Percentiles rank a stretch among this genome's conserved stretches.
Evolutionary conservation across 92 coral and sea anemone genomes (phyloP).

Genomic region (Galaxea fascicularis): DNA sequence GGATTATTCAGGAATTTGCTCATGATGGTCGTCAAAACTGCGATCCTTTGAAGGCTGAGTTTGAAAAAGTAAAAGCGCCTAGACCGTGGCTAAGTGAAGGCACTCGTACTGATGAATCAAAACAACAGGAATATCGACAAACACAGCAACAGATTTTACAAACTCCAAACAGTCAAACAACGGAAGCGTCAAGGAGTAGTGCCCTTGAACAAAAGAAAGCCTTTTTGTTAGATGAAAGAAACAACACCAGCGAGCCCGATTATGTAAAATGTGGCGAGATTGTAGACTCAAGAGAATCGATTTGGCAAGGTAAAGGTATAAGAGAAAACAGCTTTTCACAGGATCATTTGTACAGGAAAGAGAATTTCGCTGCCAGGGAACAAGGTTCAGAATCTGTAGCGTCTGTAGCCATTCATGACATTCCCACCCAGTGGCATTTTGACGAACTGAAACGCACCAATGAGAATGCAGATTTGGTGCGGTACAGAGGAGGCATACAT

Average conservation of each 20-base stretch:
- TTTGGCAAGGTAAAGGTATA: not conserved
- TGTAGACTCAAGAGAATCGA: not conserved
- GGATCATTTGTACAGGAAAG: not conserved
- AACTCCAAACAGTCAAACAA: slow-evolving; percentile 6
- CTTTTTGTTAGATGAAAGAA: not conserved
- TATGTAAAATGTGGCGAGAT: slow-evolving; percentile 12
- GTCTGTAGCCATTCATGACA: not conserved
- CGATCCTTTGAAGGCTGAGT: not conserved
- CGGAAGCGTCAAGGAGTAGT: not conserved
- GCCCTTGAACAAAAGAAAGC: slow-evolving; percentile 1
- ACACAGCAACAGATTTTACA: slow-evolving; percentile 9
- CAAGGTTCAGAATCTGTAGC: too few species aligned
- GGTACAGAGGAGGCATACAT: slow-evolving; percentile 41
- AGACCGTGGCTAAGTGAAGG: not conserved
- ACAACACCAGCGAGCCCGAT: not conserved
- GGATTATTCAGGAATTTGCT: slow-evolving; percentile 40
- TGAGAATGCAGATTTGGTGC: slow-evolving; percentile 46
- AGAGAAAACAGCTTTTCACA: not conserved
- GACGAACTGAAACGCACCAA: slow-evolving; percentile 49
- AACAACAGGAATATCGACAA: not conserved
- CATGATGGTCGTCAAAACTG: slow-evolving; percentile 22
- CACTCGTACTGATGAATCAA: not conserved
- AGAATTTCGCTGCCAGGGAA: not conserved
- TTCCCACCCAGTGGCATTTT: slow-evolving; percentile 32
- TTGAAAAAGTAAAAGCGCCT: not conserved